phyloP scores from a whole-genome alignment of 2,113 vertebrate species.

The Crotalus helleri region DNA sequence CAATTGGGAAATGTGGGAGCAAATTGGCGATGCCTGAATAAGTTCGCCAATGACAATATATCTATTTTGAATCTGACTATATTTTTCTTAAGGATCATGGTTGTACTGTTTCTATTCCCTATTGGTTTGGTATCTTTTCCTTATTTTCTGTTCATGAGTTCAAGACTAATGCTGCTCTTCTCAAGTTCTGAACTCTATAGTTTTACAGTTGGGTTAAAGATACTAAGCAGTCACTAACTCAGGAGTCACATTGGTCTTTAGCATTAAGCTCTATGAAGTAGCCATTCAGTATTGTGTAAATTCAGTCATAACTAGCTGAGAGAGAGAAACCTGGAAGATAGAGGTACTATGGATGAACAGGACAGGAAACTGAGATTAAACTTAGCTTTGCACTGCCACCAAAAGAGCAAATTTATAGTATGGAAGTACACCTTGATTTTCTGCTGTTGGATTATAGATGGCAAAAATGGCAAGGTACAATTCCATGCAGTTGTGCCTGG shows the following conservation, averaged over 20 bases:
- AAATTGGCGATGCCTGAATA: not conserved
- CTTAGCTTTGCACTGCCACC: not conserved
- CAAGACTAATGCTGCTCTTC: not conserved
- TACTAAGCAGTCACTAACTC: not conserved
- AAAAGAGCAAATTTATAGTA: not conserved
- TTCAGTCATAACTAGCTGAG: not conserved
- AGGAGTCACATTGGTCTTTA: not conserved
- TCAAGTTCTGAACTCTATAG: not conserved
- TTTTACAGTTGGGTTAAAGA: not conserved
- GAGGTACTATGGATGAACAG: not conserved
- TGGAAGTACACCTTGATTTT: not conserved
- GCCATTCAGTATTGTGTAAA: not conserved
- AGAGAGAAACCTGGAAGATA: not conserved
- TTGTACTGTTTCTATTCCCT: not conserved
- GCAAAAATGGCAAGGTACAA: not conserved
- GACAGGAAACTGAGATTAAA: not conserved
- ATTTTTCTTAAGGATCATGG: not conserved
- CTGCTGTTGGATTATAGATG: not conserved
- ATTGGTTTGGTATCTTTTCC: not conserved
- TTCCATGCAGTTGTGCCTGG: not conserved
- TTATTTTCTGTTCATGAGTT: not conserved
- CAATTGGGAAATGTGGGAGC: not conserved
- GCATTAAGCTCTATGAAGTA: not conserved
- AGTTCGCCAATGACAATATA: not conserved
- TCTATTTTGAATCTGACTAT: not conserved